Evolutionary conservation across 2,113 vertebrate genomes (phyloP).

Genomic region (Elanus axillaris): DNA sequence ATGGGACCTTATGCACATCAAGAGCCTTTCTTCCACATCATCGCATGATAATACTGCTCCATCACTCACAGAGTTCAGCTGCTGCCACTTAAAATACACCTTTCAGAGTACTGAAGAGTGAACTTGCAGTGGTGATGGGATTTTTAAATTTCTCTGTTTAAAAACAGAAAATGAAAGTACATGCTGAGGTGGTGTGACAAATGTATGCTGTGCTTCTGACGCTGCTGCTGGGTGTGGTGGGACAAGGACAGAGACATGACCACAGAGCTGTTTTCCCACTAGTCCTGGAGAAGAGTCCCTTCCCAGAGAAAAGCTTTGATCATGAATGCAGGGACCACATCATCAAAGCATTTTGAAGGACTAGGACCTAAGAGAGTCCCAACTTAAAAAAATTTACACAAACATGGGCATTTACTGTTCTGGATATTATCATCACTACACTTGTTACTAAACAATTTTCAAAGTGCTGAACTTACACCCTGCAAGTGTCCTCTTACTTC

Average conservation of each 20-base stretch:
- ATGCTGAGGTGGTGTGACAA: fast-evolving
- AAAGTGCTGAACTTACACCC: not conserved
- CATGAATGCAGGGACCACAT: not conserved
- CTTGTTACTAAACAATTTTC: not conserved
- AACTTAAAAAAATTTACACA: not conserved
- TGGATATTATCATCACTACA: not conserved
- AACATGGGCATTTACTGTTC: not conserved
- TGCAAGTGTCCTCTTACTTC: not conserved
- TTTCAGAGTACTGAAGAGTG: not conserved
- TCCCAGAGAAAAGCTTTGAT: not conserved
- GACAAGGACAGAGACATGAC: not conserved
- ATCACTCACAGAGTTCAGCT: not conserved
- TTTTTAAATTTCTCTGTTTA: not conserved
- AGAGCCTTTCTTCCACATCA: not conserved
- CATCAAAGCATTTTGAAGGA: not conserved
- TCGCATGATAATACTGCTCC: not conserved
- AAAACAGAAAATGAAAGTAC: not conserved
- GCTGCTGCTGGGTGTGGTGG: not conserved
- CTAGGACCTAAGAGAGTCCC: not conserved
- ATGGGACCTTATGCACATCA: not conserved
- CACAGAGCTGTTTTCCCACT: not conserved
- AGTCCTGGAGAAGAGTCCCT: not conserved
- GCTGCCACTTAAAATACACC: not conserved
- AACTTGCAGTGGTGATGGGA: not conserved
- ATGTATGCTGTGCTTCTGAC: not conserved